These are phyloP conservation scores for Athalia cordata DNA, from an alignment of 2,888 invertebrate species.

Conservation along the genomic window DNA sequence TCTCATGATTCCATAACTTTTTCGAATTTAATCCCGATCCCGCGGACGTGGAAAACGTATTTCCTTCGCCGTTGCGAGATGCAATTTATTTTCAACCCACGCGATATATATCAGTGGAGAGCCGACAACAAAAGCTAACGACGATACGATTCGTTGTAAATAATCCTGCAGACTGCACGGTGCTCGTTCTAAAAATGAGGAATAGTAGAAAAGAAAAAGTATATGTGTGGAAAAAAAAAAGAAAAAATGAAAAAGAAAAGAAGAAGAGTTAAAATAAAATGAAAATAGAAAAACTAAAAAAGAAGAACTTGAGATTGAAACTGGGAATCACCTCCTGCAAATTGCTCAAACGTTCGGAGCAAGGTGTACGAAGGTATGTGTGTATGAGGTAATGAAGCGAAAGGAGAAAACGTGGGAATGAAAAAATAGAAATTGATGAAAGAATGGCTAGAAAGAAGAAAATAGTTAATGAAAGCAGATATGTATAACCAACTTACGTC, in stretches of 20 bases:
- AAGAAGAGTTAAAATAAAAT: background rate
- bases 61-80: slow-evolving; percentile 7
- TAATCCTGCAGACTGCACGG: background rate
- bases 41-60: slow-evolving; percentile 12
- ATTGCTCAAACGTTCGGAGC: background rate
- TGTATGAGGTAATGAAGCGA: no score
- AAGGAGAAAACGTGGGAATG: no score
- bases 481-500: background rate
- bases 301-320: background rate
- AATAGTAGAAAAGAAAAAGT: background rate
- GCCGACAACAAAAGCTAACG: slow-evolving; percentile 30
- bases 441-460: background rate
- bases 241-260: background rate
- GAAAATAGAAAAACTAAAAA: background rate
- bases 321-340: background rate
- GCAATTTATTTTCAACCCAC: slow-evolving; percentile 32
- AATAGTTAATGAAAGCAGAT: background rate
- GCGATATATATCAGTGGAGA: background rate
- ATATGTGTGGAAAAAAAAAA: background rate
- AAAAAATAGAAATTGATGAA: background rate
- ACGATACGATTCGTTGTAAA: slow-evolving; percentile 40
- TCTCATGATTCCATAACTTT: slow-evolving; percentile 19
- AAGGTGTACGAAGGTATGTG: background rate
- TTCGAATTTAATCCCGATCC: slow-evolving; percentile 33
- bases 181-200: background rate